Evolutionary conservation across 2,888 invertebrate genomes (phyloP).

Genomic region (Trichopria drosophilae): DNA sequence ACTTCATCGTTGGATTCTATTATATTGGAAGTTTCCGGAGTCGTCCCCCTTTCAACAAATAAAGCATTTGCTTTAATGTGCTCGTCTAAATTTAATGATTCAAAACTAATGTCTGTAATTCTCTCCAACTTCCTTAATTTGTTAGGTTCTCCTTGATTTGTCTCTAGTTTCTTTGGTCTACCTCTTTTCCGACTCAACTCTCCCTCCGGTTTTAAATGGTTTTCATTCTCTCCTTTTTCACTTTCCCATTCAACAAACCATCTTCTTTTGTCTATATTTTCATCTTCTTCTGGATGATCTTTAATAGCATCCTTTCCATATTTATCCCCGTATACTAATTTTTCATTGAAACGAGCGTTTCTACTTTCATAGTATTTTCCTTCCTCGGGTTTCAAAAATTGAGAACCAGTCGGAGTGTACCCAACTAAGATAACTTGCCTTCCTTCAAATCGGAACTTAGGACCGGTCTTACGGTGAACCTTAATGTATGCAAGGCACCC

Average conservation of each 20-base stretch:
- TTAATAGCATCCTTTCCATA: constrained; percentile 6
- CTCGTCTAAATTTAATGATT: too few relatives aligned
- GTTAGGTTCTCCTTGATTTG: not conserved
- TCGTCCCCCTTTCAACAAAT: not conserved
- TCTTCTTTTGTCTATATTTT: constrained; percentile 7
- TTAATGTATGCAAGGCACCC: not conserved
- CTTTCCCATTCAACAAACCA: constrained; percentile 6
- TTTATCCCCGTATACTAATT: constrained; percentile 22
- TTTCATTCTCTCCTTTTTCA: constrained; percentile 6
- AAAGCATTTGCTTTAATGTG: too few relatives aligned
- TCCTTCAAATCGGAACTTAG: constrained; percentile 10
- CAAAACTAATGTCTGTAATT: too few relatives aligned
- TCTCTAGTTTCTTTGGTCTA: not conserved
- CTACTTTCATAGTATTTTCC: too few relatives aligned
- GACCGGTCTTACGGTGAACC: too few relatives aligned
- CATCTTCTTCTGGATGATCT: not conserved
- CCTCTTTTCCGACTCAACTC: not conserved
- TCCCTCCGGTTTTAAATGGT: not conserved
- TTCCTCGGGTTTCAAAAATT: too few relatives aligned
- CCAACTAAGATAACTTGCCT: too few relatives aligned
- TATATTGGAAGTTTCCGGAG: not conserved
- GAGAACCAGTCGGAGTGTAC: too few relatives aligned
- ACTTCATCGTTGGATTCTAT: constrained; percentile 1
- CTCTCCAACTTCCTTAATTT: too few relatives aligned
- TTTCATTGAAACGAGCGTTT: too few relatives aligned